Base-by-base conservation (phyloP, 92 coral and sea anemone species). In the Phenganax stokvisi region DNA sequence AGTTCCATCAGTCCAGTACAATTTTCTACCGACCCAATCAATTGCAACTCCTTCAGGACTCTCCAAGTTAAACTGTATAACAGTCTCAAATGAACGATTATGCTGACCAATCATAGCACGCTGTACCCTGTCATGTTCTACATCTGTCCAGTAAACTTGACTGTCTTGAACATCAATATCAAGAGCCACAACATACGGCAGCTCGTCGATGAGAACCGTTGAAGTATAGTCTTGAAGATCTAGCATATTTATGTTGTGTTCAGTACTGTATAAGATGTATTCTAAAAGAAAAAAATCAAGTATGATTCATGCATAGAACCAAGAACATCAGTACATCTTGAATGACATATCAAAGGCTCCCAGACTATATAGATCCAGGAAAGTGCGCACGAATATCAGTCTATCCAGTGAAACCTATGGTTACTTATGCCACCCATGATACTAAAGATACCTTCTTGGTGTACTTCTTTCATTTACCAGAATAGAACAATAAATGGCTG, bases 1-100 rank as follows among this genome's bases (percentile, higher is more conserved):
- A 9, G 91, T 93, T n/a, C 92, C 84, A 62, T 96, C 99, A 0
- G 99, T 92, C 99, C 99, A 96, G 64, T 93, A 93, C 63, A 93
- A 53, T 81, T 88, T 93, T 51, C 87, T 84, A 16, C 92, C 90
- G 29, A 93, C 65, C 97, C 99, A 96, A 59, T 96, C 99, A 56
- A 92, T 84, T 2, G 97, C 97, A 51, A 96, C 85, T 16, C 99
- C 99, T 85, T 92, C 97, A 11, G 99, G 83, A 54, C 83, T 79
- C 16, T 64, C 60, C 62, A 79, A 66, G 54, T 79, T 79, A 25
- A 63, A 79, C 74, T 79, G 73, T 61, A 64, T 79, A n/a, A 79
- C 83, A 54, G 71, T 79, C 54, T 79, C 83, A 63, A 51, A 28
- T 8, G 83, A 51, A 65, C 54, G 15, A 25, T 79, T 65, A 51